These are phyloP conservation scores for Drosophila infuscata DNA, from an alignment of 2,888 invertebrate species.

Conservation along the genomic window DNA sequence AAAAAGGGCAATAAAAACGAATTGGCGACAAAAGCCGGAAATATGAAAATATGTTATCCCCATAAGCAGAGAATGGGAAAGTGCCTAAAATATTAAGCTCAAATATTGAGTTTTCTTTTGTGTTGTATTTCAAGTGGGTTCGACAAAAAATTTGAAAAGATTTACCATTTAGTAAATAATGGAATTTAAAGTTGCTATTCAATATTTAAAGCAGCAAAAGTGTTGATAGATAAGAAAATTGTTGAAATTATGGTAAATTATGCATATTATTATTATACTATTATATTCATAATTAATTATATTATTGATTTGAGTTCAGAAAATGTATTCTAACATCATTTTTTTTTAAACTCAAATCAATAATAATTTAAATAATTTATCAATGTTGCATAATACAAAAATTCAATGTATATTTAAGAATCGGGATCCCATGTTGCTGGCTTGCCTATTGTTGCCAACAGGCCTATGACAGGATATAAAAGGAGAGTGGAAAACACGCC, in stretches of 20 bases:
- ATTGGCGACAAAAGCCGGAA: conserved; percentile 74
- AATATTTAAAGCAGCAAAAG: background rate
- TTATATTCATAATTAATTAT: no score
- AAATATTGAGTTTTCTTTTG: no score
- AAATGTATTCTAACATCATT: no score
- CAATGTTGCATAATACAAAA: background rate
- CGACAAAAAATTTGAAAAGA: background rate
- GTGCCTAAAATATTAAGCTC: background rate
- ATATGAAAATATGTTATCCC: conserved; percentile 77
- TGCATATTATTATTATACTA: no score
- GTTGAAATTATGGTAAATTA: no score
- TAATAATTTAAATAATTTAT: background rate
- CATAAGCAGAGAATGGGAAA: conserved; percentile 25
- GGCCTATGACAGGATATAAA: conserved; percentile 35
- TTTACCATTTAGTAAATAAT: background rate
- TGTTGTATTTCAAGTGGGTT: conserved; percentile 5
- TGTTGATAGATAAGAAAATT: background rate
- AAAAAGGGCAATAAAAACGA: conserved; percentile 75
- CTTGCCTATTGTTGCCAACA: conserved; percentile 8
- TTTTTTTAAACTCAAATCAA: background rate
- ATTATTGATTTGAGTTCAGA: no score
- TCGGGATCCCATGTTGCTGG: conserved; percentile 19
- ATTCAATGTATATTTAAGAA: background rate
- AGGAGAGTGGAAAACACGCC: conserved; percentile 43
- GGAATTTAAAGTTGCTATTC: background rate